Evolutionary conservation across 2,113 vertebrate genomes (phyloP), one percentile per base, ranked within the genome.

Genomic region (Erinaceus europaeus): DNA sequence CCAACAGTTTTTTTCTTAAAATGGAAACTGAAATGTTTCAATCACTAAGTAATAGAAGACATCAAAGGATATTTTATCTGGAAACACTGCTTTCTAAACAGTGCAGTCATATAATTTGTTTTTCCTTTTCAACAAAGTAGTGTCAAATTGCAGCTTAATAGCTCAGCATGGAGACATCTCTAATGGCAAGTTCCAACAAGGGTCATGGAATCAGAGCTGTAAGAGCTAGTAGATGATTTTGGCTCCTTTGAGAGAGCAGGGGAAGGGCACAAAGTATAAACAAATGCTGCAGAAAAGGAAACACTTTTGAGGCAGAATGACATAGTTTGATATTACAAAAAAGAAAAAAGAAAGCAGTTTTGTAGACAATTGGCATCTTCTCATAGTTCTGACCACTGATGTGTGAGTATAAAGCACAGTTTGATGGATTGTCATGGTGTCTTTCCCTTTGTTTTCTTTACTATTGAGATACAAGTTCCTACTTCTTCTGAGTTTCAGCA

Each of bases 81-180:
- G 53, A 92, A 93, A 44, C 78, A 23, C 12, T 72, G 15, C 61
- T 87, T 88, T 91, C 87, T 86, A 76, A 85, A 86, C 61, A 88
- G 29, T 25, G 68, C 46, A 76, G 68, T 90, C 64, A 55, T 67
- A 68, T 86, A 79, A 92, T 90, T 91, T 86, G 10, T 77, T 87
- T 89, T 89, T 91, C 65, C 84, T 79, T 93, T 92, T 79, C 91
- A 52, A 78, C 29, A 81, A 71, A 82, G 52, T 82, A 71, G 29
- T 81, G 71, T 82, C 78, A 90, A 87, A 92, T 92, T 94, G 55
- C 81, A 82, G 36, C 57, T 59, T 89, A 92, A 92, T 84, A 75
- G 23, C 74, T 32, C 50, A 75, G 75, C 15, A 40, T 62, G 44
- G 48, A 78, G 38, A 86, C 14, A 20, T 55, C 34, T 36, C 40